Percentiles rank a stretch among this genome's conserved stretches.
Evolutionary conservation across 2,113 vertebrate species (phyloP).

Genomic region (Dolichotis patagonum): DNA sequence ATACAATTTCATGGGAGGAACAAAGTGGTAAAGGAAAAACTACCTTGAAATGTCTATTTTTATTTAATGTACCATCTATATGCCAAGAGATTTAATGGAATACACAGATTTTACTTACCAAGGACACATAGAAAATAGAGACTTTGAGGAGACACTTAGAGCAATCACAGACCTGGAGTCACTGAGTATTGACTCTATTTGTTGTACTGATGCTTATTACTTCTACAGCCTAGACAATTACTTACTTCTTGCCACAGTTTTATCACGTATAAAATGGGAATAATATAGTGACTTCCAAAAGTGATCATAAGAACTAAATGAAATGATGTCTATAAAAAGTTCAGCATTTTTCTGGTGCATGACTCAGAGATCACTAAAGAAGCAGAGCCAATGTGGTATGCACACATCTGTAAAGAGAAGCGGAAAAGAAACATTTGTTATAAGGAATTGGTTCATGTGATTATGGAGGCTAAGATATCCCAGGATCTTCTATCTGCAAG

Average conservation of each 20-base stretch:
- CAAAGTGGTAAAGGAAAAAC: constrained; percentile 48
- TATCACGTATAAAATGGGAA: not conserved
- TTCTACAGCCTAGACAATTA: not conserved
- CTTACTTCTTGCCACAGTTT: not conserved
- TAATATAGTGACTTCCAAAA: not conserved
- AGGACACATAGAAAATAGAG: not conserved
- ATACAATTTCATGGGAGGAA: constrained; percentile 63
- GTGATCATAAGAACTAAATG: not conserved
- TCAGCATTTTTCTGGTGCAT: not conserved
- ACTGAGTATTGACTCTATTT: not conserved
- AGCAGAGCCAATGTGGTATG: not conserved
- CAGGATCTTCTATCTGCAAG: not conserved
- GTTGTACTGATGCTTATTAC: not conserved
- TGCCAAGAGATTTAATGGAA: constrained; percentile 14
- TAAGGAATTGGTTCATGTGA: not conserved
- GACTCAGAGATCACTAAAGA: not conserved
- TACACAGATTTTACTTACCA: not conserved
- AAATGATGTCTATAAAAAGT: not conserved
- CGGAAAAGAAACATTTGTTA: not conserved
- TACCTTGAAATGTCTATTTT: constrained; percentile 59
- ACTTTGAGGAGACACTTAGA: not conserved
- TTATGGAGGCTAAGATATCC: not conserved
- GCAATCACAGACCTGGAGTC: not conserved
- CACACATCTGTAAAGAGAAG: not conserved
- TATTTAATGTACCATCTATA: constrained; percentile 32